Percentiles rank a stretch among this genome's conserved stretches.
These are phyloP conservation scores for Heliocidaris tuberculata DNA, from an alignment of 35 echinoderm and acorn worm species.

Conservation along the genomic window DNA sequence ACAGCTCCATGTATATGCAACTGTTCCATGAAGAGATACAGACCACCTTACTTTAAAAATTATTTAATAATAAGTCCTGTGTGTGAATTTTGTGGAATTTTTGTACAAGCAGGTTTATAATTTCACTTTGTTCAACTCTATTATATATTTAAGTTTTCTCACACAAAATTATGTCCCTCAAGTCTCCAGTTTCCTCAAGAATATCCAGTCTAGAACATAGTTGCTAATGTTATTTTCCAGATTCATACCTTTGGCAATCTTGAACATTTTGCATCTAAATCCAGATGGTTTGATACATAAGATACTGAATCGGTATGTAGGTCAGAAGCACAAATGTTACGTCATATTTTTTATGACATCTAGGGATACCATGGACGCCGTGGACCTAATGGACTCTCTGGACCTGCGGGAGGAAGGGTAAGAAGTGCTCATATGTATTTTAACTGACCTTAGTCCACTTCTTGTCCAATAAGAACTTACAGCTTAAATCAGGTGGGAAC, in stretches of 20 bases:
- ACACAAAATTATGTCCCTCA: background rate
- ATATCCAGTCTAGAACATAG: background rate
- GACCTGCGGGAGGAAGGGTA: slow-evolving; percentile 52
- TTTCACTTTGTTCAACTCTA: too few relatives aligned
- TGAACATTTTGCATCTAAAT: too few relatives aligned
- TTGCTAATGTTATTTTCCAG: background rate
- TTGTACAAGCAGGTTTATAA: too few relatives aligned
- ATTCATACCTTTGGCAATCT: background rate
- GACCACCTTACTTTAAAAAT: background rate
- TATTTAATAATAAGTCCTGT: background rate
- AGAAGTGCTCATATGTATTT: background rate
- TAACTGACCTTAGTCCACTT: background rate
- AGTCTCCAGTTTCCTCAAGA: background rate
- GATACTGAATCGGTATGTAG: too few relatives aligned
- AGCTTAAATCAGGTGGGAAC: background rate
- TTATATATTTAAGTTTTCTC: background rate
- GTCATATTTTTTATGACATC: background rate
- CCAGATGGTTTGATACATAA: too few relatives aligned
- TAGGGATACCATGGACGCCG: slow-evolving; percentile 55
- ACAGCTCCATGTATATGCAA: background rate
- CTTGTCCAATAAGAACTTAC: background rate
- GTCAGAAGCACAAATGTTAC: background rate
- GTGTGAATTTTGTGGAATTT: too few relatives aligned
- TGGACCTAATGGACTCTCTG: slow-evolving; percentile 56
- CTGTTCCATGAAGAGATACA: background rate